Evolutionary conservation across 2,888 invertebrate genomes (phyloP).

Genomic region (Cryptosula pallasiana): DNA sequence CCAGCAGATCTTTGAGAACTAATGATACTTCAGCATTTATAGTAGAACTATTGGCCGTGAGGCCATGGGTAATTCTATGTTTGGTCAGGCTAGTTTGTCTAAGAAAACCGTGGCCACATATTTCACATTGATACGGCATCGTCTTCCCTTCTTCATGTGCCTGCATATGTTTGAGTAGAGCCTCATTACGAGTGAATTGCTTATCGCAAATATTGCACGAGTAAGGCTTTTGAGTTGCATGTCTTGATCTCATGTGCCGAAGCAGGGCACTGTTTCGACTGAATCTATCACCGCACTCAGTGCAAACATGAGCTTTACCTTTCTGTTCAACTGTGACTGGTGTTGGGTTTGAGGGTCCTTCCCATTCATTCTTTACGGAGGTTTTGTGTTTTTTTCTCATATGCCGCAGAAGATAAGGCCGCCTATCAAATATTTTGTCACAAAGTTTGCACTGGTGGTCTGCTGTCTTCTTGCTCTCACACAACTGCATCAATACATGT

Average conservation of each 20-base stretch:
- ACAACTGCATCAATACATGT: background rate
- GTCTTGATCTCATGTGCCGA: slow-evolving; percentile 1
- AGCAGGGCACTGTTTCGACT: slow-evolving; percentile 15
- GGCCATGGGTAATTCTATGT: too few relatives aligned
- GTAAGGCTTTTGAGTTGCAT: background rate
- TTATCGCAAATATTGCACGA: slow-evolving; percentile 2
- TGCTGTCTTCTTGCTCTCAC: background rate
- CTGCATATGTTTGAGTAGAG: slow-evolving; percentile 10
- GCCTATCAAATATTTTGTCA: background rate
- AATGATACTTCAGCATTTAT: too few relatives aligned
- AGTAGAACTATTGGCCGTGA: too few relatives aligned
- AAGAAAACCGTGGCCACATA: too few relatives aligned
- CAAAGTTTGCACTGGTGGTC: background rate
- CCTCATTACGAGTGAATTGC: slow-evolving; percentile 14
- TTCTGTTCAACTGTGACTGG: background rate
- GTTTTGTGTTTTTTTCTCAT: slow-evolving; percentile 1
- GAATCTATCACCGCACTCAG: slow-evolving; percentile 1
- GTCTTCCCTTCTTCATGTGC: background rate
- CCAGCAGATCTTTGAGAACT: too few relatives aligned
- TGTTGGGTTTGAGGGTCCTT: background rate
- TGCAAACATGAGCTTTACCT: background rate
- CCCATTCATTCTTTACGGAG: background rate
- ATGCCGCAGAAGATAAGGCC: background rate
- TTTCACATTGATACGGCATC: too few relatives aligned
- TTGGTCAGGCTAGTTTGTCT: too few relatives aligned